Evolutionary conservation across 2,113 vertebrate species (phyloP), one percentile per base, ranked within the genome.

Genomic region (Haemorhous mexicanus): DNA sequence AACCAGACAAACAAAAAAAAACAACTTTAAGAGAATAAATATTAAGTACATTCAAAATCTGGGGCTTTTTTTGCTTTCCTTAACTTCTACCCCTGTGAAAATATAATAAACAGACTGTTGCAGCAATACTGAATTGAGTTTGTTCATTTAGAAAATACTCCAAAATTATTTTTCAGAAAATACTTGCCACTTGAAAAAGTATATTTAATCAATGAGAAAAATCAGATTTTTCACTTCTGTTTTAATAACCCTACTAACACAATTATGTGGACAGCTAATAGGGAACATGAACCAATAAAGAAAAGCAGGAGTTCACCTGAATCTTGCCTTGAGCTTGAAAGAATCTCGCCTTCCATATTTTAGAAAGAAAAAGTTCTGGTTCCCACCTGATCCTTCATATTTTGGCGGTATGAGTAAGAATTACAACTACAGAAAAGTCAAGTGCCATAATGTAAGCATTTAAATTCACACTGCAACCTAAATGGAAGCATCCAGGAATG

Each of bases 361-460:
- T 41, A 19, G 28, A 90, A 50, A 47, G 14, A 22, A 37, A 43
- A 76, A 21, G 3, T 37, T 12, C 2, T 4, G 55, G 6, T 37
- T 18, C 7, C 7, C 12, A 58, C 15, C 10, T 85, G 30, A 37
- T 47, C 9, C 13, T 79, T 78, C 28, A 23, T 5, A 10, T 26
- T 72, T 75, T 55, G 4, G 13, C 2, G 2, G 16, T 33, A 66
- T 3, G 7, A 50, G 2, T 24, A 68, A 59, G n/a, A 44, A 44
- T 58, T 85, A 30, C 14, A 72, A 6, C 43, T 23, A 19, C 30
- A 74, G 19, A 79, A 86, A 59, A 53, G 20, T 27, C 62, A 52
- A 58, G 30, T 32, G 4, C 15, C 7, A 4, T 24, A 44, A 77
- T 0, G 1, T 11, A 77, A 74, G 16, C 32, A 37, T 13, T 28